Evolutionary conservation across 2,113 vertebrate genomes (phyloP), one percentile per base, ranked within the genome.

Genomic region (Macheiramphus alcinus): DNA sequence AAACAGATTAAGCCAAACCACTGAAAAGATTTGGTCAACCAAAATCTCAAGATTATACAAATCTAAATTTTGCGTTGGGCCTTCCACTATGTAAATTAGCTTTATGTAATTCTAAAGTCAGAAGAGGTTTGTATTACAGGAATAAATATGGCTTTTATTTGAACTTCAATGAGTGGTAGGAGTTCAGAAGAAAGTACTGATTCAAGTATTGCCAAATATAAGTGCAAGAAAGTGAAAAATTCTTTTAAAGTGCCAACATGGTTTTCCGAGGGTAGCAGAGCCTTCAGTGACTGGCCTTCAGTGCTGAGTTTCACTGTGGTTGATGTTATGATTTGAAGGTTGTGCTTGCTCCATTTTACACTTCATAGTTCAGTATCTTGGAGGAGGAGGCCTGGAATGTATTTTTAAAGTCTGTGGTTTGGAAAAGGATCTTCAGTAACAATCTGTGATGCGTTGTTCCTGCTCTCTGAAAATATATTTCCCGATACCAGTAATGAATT

Each of bases 61-160:
- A 80, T 56, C 13, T 58, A 27, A 53, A 52, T 56, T 68, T 86
- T 88, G 17, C 68, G 32, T 36, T 92, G 71, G 70, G 56, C 61
- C 52, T 96, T 92, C 74, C 68, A 59, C 86, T 71, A 73, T 81
- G 56, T 97, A 96, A 96, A 92, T 92, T 43, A 5, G 22, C 25
- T 92, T 62, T 90, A 84, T 66, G 50, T 93, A 47, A 76, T 94
- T 92, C 90, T 94, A 38, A 95, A 89, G 53, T 94, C 94, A 83
- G 55, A 92, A 86, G 87, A 83, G 59, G 61, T 96, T 97, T 97
- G 38, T 96, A 91, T 97, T 97, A 81, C 75, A 91, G 78, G 62
- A 97, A 96, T 96, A 94, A 95, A 95, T 96, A 66, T 92, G 73
- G 16, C 78, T 96, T 97, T 85, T 95, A 84, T 97, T 97, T 97